Percentiles rank a stretch among this genome's conserved stretches.
Conservation (phyloP, 1,140 invertebrate species). For the Pseudomyrmex dendroicus region DNA sequence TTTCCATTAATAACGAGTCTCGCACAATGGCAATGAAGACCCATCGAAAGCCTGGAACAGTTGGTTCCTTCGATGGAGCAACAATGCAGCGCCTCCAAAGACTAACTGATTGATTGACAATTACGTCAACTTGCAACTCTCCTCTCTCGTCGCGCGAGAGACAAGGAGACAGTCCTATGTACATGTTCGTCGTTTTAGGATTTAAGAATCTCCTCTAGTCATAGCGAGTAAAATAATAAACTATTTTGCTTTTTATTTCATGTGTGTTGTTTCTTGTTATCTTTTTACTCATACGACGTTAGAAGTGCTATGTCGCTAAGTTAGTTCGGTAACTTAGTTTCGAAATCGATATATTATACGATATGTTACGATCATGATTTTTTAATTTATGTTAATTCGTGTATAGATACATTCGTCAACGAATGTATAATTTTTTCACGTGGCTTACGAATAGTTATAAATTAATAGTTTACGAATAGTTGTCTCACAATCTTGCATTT, state of each 20-base stretch:
- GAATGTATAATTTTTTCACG: too few species aligned
- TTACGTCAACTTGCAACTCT: slow-evolving; percentile 58
- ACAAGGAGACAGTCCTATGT: slow-evolving; percentile 74
- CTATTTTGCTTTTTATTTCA: slow-evolving; percentile 65
- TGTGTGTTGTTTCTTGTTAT: slow-evolving; percentile 50
- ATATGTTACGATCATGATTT: too few species aligned
- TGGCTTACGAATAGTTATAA: not conserved
- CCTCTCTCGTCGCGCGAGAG: slow-evolving; percentile 63
- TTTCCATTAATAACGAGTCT: slow-evolving; percentile 11
- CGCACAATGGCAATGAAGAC: slow-evolving; percentile 43
- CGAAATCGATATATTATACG: too few species aligned
- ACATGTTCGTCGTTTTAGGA: slow-evolving; percentile 70
- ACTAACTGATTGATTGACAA: slow-evolving; percentile 74
- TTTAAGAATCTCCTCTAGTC: slow-evolving; percentile 79
- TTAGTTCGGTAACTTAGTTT: too few species aligned
- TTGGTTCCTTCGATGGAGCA: slow-evolving; percentile 79
- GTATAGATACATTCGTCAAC: too few species aligned
- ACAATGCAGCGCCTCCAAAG: slow-evolving; percentile 85
- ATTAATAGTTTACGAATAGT: not conserved
- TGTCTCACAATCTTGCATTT: not conserved
- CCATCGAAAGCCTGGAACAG: slow-evolving; percentile 82
- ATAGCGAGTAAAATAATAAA: slow-evolving; percentile 76
- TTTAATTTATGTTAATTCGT: too few species aligned
- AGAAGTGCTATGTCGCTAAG: not conserved
- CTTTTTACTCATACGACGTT: not conserved